phyloP scores from a whole-genome alignment of 2,113 vertebrate species.

The Atractosteus spatula region DNA sequence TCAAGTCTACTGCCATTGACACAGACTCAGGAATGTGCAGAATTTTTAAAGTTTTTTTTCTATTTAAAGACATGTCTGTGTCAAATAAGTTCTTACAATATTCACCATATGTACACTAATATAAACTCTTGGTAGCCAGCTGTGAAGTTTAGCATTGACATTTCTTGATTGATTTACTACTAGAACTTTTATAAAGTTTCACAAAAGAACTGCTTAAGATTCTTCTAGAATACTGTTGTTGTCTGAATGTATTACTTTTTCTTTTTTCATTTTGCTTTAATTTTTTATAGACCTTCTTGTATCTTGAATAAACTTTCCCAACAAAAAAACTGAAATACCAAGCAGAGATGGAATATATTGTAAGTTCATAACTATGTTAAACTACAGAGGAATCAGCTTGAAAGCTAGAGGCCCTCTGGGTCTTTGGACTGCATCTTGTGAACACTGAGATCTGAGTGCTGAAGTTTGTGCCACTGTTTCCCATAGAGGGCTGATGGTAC shows the following conservation, averaged over 20 bases:
- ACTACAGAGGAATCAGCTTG: constrained; percentile 80
- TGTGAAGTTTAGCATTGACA: neutral
- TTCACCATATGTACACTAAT: neutral
- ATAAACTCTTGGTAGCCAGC: neutral
- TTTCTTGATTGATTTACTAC: neutral
- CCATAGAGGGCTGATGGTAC: constrained; percentile 82
- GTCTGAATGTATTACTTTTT: constrained; percentile 17
- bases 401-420: constrained; percentile 72
- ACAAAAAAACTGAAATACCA: neutral
- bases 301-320: neutral
- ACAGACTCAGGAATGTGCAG: constrained; percentile 8
- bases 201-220: too few relatives aligned
- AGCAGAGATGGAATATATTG: neutral
- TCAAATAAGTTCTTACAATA: neutral
- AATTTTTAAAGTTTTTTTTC: neutral
- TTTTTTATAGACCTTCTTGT: neutral
- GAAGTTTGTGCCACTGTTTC: constrained; percentile 87
- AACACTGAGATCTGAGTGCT: constrained; percentile 94
- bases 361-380: constrained; percentile 38
- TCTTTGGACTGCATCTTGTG: constrained; percentile 82
- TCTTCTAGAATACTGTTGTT: neutral
- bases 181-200: too few relatives aligned
- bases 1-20: constrained; percentile 31
- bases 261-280: neutral
- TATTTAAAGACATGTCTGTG: neutral